phyloP scores from a whole-genome alignment of 1,140 invertebrate genomes.

The Mya arenaria region DNA sequence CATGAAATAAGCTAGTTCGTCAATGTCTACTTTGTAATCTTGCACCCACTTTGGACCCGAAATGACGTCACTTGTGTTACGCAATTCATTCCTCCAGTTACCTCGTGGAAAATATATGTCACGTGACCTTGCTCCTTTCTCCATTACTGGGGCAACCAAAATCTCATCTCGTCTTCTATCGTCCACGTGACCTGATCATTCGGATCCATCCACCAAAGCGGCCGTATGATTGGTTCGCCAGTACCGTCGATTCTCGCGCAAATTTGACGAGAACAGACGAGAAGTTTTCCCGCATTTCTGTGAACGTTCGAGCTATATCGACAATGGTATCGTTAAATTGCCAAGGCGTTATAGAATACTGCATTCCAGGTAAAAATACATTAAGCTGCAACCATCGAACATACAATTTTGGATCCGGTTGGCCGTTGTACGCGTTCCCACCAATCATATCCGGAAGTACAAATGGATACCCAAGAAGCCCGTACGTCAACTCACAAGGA shows the following conservation, averaged over 20 bases:
- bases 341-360: constrained; percentile 95
- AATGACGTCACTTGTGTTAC: constrained; percentile 68
- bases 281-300: constrained; percentile 86
- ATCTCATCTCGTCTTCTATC: constrained; percentile 92
- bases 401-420: constrained; percentile 90
- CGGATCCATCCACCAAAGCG: constrained; percentile 95
- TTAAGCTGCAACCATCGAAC: constrained; percentile 94
- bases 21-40: constrained; percentile 84
- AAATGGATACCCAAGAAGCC: constrained; percentile 91
- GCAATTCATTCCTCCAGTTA: constrained; percentile 65
- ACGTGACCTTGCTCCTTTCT: constrained; percentile 85
- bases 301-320: constrained; percentile 86
- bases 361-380: constrained; percentile 92
- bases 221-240: constrained; percentile 85
- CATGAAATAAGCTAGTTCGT: constrained; percentile 3
- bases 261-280: constrained; percentile 61
- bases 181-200: constrained; percentile 89
- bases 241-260: constrained; percentile 60
- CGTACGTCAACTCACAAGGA: constrained; percentile 90
- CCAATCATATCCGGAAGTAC: constrained; percentile 97
- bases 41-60: constrained; percentile 86
- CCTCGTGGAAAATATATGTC: constrained; percentile 86
- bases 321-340: constrained; percentile 88
- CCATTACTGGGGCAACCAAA: constrained; percentile 92
- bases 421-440: constrained; percentile 87